Evolutionary conservation across 1,140 invertebrate species (phyloP).

Genomic region (Drosophila lacteicornis): DNA sequence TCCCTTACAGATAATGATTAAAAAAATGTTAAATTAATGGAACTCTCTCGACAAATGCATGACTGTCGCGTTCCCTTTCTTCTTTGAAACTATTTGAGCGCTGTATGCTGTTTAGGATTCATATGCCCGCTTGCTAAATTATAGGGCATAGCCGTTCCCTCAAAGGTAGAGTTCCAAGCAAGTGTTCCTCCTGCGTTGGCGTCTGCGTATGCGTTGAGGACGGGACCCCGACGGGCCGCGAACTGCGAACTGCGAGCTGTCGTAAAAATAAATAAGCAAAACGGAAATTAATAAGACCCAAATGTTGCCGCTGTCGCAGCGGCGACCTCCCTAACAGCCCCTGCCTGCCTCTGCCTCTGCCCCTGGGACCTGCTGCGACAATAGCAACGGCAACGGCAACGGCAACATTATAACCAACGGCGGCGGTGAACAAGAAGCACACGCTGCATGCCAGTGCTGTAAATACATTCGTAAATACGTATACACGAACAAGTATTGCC

Average conservation of each 20-base stretch:
- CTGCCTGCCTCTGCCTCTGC: neutral
- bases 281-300: conserved; percentile 72
- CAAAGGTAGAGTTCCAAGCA: conserved; percentile 10
- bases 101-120: no score
- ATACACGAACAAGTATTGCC: conserved; percentile 16
- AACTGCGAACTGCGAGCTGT: conserved; percentile 45
- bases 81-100: no score
- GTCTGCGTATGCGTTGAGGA: conserved; percentile 42
- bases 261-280: conserved; percentile 75
- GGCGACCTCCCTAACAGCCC: conserved; percentile 21
- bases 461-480: conserved; percentile 35
- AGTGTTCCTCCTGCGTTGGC: conserved; percentile 32
- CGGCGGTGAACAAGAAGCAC: conserved; percentile 17
- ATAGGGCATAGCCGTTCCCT: conserved; percentile 28
- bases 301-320: conserved; percentile 36
- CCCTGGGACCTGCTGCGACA: conserved; percentile 48
- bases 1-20: no score
- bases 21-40: no score
- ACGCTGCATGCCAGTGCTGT: conserved; percentile 46
- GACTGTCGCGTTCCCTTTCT: no score
- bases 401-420: conserved; percentile 28
- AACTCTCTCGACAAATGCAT: no score
- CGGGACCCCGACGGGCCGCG: conserved; percentile 36
- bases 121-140: neutral
- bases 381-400: conserved; percentile 35